Evolutionary conservation across 2,888 invertebrate genomes (phyloP).

Genomic region (Coenonympha glycerion): DNA sequence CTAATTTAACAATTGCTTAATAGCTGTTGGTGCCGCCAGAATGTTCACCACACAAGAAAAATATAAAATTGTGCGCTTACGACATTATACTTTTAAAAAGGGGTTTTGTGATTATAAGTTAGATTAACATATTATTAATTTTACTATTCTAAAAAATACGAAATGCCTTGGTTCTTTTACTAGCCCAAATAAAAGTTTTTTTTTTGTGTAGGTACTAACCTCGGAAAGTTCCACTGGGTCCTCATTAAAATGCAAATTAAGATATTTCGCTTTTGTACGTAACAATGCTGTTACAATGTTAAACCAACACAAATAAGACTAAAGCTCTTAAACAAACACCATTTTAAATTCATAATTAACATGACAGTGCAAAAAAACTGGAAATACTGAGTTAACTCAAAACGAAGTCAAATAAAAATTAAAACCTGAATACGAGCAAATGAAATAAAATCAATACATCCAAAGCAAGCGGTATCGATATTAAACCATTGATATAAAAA

Average conservation of each 20-base stretch:
- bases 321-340: background rate
- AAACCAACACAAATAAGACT: background rate
- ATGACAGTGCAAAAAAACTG: no score
- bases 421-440: no score
- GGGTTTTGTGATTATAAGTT: no score
- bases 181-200: background rate
- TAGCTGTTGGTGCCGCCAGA: no score
- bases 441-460: background rate
- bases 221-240: slow-evolving; percentile 7
- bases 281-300: background rate
- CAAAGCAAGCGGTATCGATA: background rate
- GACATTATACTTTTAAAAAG: no score
- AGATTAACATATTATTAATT: background rate
- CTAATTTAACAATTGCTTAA: no score
- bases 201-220: slow-evolving; percentile 7
- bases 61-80: no score
- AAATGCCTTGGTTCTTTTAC: background rate
- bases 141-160: background rate
- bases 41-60: no score
- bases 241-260: slow-evolving; percentile 19
- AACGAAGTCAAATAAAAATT: background rate
- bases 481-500: background rate
- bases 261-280: slow-evolving; percentile 1
- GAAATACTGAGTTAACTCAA: background rate
- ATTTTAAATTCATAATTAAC: no score